Conservation (phyloP, 2,113 vertebrate genomes). For the Calonectris borealis region DNA sequence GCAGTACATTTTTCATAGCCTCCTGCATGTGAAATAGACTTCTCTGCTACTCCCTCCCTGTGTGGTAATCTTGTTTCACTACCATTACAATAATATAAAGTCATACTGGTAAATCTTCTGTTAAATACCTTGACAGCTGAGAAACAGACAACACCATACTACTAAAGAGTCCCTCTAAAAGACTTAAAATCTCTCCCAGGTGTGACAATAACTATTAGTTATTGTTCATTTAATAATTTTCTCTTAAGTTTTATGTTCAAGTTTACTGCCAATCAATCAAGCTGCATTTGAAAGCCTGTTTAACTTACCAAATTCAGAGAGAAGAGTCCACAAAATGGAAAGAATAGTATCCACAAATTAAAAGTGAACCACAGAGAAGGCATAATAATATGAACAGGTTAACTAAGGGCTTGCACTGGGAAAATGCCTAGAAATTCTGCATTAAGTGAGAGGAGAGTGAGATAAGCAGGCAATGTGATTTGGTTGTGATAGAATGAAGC, state of each 20-base stretch:
- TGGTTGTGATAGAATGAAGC: conserved; percentile 1
- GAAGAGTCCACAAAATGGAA: conserved; percentile 27
- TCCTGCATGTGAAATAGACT: background rate
- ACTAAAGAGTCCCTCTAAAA: background rate
- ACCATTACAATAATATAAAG: conserved; percentile 26
- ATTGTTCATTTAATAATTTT: background rate
- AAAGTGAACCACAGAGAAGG: background rate
- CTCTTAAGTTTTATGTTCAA: background rate
- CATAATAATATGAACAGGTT: background rate
- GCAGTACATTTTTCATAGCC: background rate
- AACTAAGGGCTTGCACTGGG: background rate
- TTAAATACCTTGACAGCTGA: background rate
- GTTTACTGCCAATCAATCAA: background rate
- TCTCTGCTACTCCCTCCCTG: background rate
- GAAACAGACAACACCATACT: background rate
- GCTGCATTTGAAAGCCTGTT: background rate
- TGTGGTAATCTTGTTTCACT: conserved; percentile 11
- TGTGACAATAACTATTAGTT: background rate
- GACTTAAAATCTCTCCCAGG: background rate
- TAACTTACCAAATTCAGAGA: background rate
- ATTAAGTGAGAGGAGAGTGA: background rate
- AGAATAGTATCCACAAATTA: background rate
- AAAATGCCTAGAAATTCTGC: conserved; percentile 39
- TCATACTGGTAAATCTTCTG: conserved; percentile 18
- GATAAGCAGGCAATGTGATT: background rate